A percentile compares a stretch with the other conserved stretches of the same genome.
Conservation (phyloP, 30 jellyfish, hydroid and myxozoan genomes). For the Cassiopea xamachana region DNA sequence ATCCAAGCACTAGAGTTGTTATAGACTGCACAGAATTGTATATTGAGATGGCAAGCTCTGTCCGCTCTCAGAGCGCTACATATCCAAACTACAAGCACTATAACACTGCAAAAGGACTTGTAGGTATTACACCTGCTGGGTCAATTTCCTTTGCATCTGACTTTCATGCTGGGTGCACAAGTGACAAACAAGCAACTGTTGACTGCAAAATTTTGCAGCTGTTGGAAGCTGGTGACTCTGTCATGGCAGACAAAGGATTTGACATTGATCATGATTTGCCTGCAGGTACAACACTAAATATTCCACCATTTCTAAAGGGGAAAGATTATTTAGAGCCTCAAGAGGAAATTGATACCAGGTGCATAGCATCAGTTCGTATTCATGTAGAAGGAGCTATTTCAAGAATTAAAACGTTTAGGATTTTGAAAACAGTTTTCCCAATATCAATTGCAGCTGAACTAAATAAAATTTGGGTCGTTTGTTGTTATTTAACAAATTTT, state of each 20-base stretch:
- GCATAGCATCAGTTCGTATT: constrained; percentile 70
- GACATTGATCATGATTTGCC: constrained; percentile 64
- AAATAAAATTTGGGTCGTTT: constrained; percentile 42
- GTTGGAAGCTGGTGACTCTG: constrained; percentile 60
- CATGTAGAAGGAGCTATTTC: constrained; percentile 81
- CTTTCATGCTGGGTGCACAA: constrained; percentile 60
- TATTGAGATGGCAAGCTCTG: constrained; percentile 47
- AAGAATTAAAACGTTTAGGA: constrained; percentile 49
- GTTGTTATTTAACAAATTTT: constrained; percentile 1
- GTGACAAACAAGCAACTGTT: constrained; percentile 28
- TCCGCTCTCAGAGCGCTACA: constrained; percentile 43
- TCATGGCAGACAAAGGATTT: constrained; percentile 72
- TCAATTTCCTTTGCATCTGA: constrained; percentile 46
- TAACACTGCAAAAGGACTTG: constrained; percentile 25
- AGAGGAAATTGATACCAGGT: constrained; percentile 48
- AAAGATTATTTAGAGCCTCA: constrained; percentile 60
- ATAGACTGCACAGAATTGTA: constrained; percentile 50
- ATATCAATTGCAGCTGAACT: constrained; percentile 55
- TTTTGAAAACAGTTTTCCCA: constrained; percentile 54
- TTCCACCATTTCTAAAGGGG: constrained; percentile 72
- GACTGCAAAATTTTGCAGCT: constrained; percentile 54
- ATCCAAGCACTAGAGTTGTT: constrained; percentile 50
- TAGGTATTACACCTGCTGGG: constrained; percentile 63
- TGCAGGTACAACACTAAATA: constrained; percentile 55
- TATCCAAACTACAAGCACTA: constrained; percentile 42